Evolutionary conservation across 1,140 invertebrate species (phyloP), one percentile per base, ranked within the genome.

Genomic region (Planococcus citri): DNA sequence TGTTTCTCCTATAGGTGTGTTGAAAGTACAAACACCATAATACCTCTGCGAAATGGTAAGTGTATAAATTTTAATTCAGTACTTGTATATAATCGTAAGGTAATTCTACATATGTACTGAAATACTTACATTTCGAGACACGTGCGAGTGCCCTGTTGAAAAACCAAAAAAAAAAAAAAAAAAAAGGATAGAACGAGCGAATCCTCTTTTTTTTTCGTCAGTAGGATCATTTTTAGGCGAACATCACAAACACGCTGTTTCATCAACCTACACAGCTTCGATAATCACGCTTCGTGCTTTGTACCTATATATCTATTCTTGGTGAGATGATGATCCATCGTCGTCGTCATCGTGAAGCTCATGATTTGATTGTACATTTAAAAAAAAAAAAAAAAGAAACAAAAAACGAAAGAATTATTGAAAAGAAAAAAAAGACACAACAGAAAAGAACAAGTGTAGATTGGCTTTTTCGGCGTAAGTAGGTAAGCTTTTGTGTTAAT

Each of bases 1-100:
- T 64, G 20, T 64, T 64, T 51, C 41, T 51, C 41, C 41, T 17
- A 51, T 64, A 64, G 60, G 60, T 64, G 60, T 27, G 60, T 64
- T 64, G 60, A 64, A 64, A 25, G 22, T 27, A 64, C 60, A 22
- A 64, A 24, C 60, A 64, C 60, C 60, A 27, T 60, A 6, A 22
- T 58, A 33, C 29, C 29, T 51, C 41, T 51, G 10, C 60, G 25
- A 64, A 25, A 64, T 24, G 60, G 60, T 64, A 64, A 64, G 60
- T 64, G 25, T 25, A 25, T 17, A 17, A 51, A 17, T 51, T 8
- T 51, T 51, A 51, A 14, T 51, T 6, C 41, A 20, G 41, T 51
- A 51, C 41, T 51, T 51, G 41, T 51, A 20, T 51, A 51, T 51
- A 51, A 51, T n/a, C n/a, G n/a, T 51, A 51, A 51, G 41, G 41